Evolutionary conservation across 64 coral and sea anemone species (phyloP), one percentile per base, ranked within the genome.

Genomic region (Dendrophyllia cribrosa): DNA sequence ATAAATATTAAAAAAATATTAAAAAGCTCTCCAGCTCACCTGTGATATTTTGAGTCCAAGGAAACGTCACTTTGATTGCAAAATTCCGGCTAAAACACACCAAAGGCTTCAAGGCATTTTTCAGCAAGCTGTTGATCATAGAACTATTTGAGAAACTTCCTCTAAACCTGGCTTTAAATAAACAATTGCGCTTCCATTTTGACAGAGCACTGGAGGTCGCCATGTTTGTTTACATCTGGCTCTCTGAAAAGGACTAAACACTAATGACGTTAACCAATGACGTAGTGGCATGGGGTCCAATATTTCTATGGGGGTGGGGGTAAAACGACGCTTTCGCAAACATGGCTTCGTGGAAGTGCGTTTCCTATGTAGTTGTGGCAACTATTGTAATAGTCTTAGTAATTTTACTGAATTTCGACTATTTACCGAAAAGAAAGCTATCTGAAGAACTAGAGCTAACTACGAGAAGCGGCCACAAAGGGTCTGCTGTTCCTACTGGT

Each of bases 361-460:
- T 60, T 2, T 74, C 75, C 24, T 97, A 94, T 75, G 67, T 61
- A 58, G 71, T 88, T 86, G 49, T 86, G 9, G 88, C 66, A 68
- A 66, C 90, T 78, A 53, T 63, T 21, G 26, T 91, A 17, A 23
- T 91, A 74, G 86, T 94, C 43, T 83, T 97, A 51, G 81, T 94
- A 59, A 77, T 97, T 70, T 85, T 97, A 9, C 89, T 97, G 15
- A 97, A 97, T 61, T 97, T 97, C 74, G 88, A 88, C 15, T 91
- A 88, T 88, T 75, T 97, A 78, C 95, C 95, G 19, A 90, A 90
- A 81, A 90, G 95, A 58, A 94, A 73, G 77, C 85, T 94, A 45
- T 75, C 75, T 70, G 59, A 86, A 75, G 64, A 90, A 10, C 85
- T 71, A 10, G 77, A 78, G 72, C 76, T 94, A 44, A 85, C 92